Evolutionary conservation across 2,888 invertebrate genomes (phyloP).

Genomic region (Chymomyza fuscimana): DNA sequence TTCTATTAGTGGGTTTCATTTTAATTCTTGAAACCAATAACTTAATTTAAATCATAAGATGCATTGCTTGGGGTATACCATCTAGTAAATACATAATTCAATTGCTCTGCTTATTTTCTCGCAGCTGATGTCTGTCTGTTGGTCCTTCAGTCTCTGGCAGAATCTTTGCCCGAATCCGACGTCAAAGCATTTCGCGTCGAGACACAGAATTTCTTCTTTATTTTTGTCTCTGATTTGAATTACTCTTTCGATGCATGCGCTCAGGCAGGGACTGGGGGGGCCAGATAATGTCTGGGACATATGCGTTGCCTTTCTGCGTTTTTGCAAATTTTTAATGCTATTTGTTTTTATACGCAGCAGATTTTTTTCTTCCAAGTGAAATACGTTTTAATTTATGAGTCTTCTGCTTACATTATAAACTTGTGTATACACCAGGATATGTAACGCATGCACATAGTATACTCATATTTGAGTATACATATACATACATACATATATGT

Average conservation of each 20-base stretch:
- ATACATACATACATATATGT: not conserved
- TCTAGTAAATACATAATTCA: not conserved
- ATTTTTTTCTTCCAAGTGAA: slow-evolving; percentile 76
- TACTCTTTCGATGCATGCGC: slow-evolving; percentile 39
- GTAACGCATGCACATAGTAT: slow-evolving; percentile 29
- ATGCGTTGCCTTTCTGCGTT: slow-evolving; percentile 31
- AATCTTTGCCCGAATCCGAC: slow-evolving; percentile 43
- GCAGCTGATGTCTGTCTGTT: slow-evolving; percentile 18
- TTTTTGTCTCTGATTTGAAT: slow-evolving; percentile 61
- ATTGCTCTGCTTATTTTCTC: slow-evolving; percentile 9
- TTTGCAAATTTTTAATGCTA: slow-evolving; percentile 64
- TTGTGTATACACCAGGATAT: slow-evolving; percentile 61
- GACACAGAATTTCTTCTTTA: slow-evolving; percentile 49
- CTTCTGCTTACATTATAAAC: slow-evolving; percentile 59
- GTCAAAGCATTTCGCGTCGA: slow-evolving; percentile 47
- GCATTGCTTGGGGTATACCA: not conserved
- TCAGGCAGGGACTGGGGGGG: slow-evolving; percentile 4
- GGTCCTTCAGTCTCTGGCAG: slow-evolving; percentile 13
- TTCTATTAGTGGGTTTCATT: not conserved
- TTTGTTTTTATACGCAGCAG: slow-evolving; percentile 62
- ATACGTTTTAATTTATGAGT: slow-evolving; percentile 74
- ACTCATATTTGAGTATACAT: no score
- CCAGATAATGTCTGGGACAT: not conserved
- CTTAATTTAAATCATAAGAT: slow-evolving; percentile 6
- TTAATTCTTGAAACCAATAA: not conserved